Evolutionary conservation across 2,113 vertebrate genomes (phyloP), one percentile per base, ranked within the genome.

Genomic region (Macroglossus sobrinus): DNA sequence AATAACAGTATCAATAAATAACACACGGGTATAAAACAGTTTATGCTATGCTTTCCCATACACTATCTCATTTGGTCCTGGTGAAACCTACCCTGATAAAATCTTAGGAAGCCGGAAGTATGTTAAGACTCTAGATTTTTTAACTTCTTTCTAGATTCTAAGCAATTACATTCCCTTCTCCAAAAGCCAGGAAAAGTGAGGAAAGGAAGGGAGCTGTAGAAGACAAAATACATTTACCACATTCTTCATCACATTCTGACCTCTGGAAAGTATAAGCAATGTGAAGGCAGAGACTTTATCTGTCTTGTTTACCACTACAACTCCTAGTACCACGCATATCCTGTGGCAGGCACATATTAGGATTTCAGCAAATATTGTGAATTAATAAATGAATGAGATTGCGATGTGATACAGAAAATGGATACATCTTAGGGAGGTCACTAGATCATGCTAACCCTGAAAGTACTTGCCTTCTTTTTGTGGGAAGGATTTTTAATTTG

Each of bases 101-200:
- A 89, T 4, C 26, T 88, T 61, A 87, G 53, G 43, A 93, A 96
- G 35, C 79, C 18, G 69, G 9, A 71, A 85, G 26, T 57, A 91
- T 24, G 1, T 50, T 84, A 84, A 91, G 64, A 93, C 12, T 47
- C 18, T 63, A 84, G 14, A 63, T 82, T 68, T 68, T 81, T 55
- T 75, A 92, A 53, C 7, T 38, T 92, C 12, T 85, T 76, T 94
- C 75, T 93, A 26, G 30, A 93, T 86, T 85, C 33, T 91, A 28
- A 94, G 30, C 64, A 92, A 96, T 66, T 80, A 72, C 9, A 40
- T 61, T 61, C 15, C 53, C 6, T 92, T 75, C 38, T 28, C 94
- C 61, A 87, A 5, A 5, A 86, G 55, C 14, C 74, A 74, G 72
- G 68, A 68, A 78, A 82, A 38, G 30, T 53, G 43, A 84, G 26